Conservation (phyloP, 2,888 invertebrate species). For the Noctua comes region DNA sequence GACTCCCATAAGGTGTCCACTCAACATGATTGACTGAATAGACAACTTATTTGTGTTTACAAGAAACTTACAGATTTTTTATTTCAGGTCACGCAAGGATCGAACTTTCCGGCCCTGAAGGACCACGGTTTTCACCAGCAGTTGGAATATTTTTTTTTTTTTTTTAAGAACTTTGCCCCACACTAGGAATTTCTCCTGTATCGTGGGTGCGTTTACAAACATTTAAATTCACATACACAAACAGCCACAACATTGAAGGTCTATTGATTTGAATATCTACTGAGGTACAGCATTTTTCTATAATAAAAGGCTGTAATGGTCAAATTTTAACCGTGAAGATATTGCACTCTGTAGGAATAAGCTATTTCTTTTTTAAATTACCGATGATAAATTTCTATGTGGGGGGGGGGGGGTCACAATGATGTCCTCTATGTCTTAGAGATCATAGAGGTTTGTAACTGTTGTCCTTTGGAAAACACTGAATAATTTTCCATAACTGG, state of each 20-base stretch:
- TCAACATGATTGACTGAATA: conserved; percentile 6
- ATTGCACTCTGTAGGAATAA: no score
- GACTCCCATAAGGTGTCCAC: background rate
- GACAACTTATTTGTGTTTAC: background rate
- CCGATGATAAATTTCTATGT: background rate
- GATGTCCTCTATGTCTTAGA: background rate
- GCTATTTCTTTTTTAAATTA: no score
- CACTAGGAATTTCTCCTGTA: no score
- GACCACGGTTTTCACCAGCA: background rate
- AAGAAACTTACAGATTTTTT: background rate
- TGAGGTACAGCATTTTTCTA: background rate
- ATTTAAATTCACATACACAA: no score
- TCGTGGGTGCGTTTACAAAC: no score
- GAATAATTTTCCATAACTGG: background rate
- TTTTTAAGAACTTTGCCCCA: no score
- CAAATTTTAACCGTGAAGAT: no score
- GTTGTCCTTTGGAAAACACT: background rate
- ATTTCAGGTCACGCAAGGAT: background rate
- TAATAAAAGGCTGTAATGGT: background rate
- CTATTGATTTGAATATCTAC: background rate
- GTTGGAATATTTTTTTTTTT: no score
- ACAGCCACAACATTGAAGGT: conserved; percentile 7
- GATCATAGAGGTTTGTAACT: background rate
- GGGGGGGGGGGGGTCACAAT: no score
- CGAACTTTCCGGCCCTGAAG: background rate